Percentiles rank a stretch among this genome's conserved stretches.
phyloP scores from a whole-genome alignment of 2,888 invertebrate species.

The Pristionchus arcanus region DNA sequence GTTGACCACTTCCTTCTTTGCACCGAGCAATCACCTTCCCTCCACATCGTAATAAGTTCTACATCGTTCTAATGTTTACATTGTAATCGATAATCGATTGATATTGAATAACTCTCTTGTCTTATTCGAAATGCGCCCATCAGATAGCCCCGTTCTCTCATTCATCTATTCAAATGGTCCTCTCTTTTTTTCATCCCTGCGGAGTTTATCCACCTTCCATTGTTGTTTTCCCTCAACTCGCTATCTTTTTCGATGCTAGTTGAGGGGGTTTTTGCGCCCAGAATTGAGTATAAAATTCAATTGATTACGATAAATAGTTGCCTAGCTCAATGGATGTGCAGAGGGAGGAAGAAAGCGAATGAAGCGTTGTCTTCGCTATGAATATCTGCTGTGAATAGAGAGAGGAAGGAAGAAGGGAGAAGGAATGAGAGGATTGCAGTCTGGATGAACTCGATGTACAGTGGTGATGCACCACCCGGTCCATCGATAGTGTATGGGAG shows the following conservation, averaged over 20 bases:
- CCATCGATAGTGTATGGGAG: neutral
- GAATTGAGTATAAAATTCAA: slow-evolving; percentile 41
- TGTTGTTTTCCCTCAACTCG: slow-evolving; percentile 8
- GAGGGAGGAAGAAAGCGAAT: neutral
- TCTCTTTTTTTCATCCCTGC: neutral
- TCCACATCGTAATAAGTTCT: neutral
- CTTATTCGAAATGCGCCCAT: neutral
- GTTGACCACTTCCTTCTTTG: slow-evolving; percentile 1
- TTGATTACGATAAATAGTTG: slow-evolving; percentile 49
- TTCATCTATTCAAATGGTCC: neutral
- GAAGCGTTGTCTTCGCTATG: slow-evolving; percentile 49
- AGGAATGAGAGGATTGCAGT: neutral
- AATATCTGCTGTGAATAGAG: slow-evolving; percentile 25
- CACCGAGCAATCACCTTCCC: slow-evolving; percentile 1
- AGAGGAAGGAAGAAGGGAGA: neutral
- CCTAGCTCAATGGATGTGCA: neutral
- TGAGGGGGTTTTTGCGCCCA: neutral
- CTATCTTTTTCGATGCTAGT: neutral
- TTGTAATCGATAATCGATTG: neutral
- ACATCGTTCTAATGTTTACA: neutral
- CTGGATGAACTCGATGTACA: slow-evolving; percentile 43
- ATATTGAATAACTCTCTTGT: slow-evolving; percentile 1
- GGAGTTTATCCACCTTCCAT: neutral
- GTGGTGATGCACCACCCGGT: neutral
- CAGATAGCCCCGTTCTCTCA: slow-evolving; percentile 32